Base-by-base conservation (phyloP, 1,140 invertebrate genomes). In the Trachymyrmex cornetzi region DNA sequence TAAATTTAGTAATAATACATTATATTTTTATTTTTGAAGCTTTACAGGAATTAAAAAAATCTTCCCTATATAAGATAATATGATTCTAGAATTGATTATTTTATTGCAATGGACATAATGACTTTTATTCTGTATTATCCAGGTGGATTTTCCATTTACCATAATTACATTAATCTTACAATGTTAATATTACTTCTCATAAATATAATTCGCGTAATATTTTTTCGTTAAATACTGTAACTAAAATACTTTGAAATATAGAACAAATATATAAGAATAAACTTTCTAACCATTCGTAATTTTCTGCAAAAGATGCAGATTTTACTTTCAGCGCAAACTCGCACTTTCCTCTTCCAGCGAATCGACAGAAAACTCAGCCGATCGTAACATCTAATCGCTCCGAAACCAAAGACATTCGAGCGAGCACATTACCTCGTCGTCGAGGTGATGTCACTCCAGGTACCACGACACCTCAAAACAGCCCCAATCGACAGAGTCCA, bases 341-440 rank as follows among this genome's bases (percentile, higher is more conserved):
- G 57, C 61, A 82, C 22, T 87, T 61, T 87, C 71, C 38, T 16
- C 85, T 82, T 88, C 19, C 66, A 93, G 92, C 59, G n/a, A 93
- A 91, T 82, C 89, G 93, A 79, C 93, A 92, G 44, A 92, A 90
- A 50, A 88, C 66, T 11, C 93, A 93, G 24, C 92, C 93, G 22
- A 91, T 91, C 27, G 87, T 88, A 7, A 89, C 86, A 27, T 88
- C 89, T n/a, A 90, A 91, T 77, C 86, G 85, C 1, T 64, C 74
- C 22, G 91, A 92, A 34, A 88, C 71, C 22, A 93, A 93, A 64
- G 94, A 94, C 88, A 90, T 93, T 4, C 91, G 93, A 22, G 93
- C 94, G 0, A 94, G 93, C 69, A 95, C 94, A 22, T 88, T 95
- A 72, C 94, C 94, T 22, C 89, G 94, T 77, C 89, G 92, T n/a